Evolutionary conservation across 2,888 invertebrate species (phyloP).

Genomic region (Hydrotaea diabolus): DNA sequence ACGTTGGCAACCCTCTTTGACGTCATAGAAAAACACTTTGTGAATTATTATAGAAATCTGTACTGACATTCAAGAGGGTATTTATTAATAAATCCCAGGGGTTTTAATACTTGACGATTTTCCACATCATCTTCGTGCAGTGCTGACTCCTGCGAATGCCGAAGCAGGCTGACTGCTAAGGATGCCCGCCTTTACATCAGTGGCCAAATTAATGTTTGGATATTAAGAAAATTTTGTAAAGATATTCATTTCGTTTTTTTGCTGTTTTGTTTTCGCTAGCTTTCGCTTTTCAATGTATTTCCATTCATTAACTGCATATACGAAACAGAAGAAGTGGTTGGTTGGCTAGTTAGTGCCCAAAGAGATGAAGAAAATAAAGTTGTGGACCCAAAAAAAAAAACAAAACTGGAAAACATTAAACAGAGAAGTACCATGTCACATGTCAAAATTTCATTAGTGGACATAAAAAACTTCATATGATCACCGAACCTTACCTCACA

Average conservation of each 20-base stretch:
- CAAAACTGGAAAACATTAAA: slow-evolving; percentile 60
- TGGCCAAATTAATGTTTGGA: slow-evolving; percentile 55
- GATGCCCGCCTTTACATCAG: slow-evolving; percentile 34
- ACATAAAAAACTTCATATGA: slow-evolving; percentile 67
- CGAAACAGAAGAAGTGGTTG: not conserved
- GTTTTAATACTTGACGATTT: slow-evolving; percentile 34
- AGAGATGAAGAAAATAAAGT: not conserved
- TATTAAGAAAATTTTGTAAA: slow-evolving; percentile 60
- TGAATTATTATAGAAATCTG: slow-evolving; percentile 1
- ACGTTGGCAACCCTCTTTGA: slow-evolving; percentile 1
- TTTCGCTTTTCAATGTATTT: not conserved
- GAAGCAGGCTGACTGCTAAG: not conserved
- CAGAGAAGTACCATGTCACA: slow-evolving; percentile 67
- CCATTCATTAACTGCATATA: not conserved
- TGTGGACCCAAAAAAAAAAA: no score
- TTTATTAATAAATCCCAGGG: slow-evolving; percentile 74
- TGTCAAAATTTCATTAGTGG: slow-evolving; percentile 67
- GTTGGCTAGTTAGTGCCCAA: not conserved
- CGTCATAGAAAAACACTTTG: not conserved
- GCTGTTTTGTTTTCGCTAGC: not conserved
- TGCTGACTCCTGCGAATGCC: not conserved
- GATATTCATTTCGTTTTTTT: slow-evolving; percentile 43
- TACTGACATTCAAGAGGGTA: slow-evolving; percentile 72
- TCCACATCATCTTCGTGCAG: not conserved
- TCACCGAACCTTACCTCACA: slow-evolving; percentile 53